phyloP scores from a whole-genome alignment of 1,140 invertebrate genomes.

The Araneus ventricosus region DNA sequence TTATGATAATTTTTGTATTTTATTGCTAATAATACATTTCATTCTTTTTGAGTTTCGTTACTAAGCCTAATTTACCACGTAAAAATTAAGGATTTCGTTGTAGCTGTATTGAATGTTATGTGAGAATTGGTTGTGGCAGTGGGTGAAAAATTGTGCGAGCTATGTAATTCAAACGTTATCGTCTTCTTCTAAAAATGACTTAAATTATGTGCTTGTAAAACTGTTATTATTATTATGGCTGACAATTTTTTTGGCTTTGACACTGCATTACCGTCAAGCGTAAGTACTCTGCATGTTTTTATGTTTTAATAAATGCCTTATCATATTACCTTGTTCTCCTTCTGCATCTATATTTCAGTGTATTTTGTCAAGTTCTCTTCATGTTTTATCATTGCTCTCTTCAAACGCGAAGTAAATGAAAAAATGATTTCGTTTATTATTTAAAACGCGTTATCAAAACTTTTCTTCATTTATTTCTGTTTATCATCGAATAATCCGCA shows the following conservation, averaged over 20 bases:
- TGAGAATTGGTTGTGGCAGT: background rate
- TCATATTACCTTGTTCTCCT: no score
- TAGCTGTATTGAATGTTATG: background rate
- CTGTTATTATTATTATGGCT: slow-evolving; percentile 20
- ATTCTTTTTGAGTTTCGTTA: background rate
- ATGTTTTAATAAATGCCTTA: no score
- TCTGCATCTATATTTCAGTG: no score
- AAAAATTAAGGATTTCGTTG: background rate
- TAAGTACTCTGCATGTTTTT: background rate
- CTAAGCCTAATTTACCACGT: slow-evolving; percentile 57
- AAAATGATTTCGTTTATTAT: no score
- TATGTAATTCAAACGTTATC: background rate
- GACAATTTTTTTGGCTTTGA: slow-evolving; percentile 72
- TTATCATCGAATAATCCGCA: no score
- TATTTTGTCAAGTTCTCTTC: background rate
- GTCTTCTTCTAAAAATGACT: background rate
- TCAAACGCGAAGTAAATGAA: no score
- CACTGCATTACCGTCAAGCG: slow-evolving; percentile 47
- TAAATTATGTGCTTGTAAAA: background rate
- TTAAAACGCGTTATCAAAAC: no score
- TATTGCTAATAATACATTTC: background rate
- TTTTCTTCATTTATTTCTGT: no score
- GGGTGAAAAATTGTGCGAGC: background rate
- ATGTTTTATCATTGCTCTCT: no score
- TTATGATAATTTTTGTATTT: background rate